Base-by-base conservation (phyloP, 1,140 invertebrate genomes). In the Lethocerus indicus region DNA sequence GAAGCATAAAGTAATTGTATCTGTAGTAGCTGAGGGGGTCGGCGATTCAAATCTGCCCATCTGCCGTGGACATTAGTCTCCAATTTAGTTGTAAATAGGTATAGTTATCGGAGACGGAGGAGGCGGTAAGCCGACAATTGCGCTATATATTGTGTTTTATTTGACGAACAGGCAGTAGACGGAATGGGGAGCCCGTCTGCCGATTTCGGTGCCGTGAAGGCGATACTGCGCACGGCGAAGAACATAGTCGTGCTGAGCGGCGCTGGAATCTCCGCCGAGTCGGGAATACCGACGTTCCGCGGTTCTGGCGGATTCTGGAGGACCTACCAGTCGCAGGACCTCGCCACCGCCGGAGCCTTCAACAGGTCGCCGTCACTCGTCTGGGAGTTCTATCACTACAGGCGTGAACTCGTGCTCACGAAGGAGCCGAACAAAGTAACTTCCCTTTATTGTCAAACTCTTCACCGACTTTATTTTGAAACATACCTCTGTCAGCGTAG, bases 331-430 rank as follows among this genome's bases (percentile, higher is more conserved):
- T 75, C 79, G 16, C 63, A 72, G 60, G 67, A 71, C 59, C 62
- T 84, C 23, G 81, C 81, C 2, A 78, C 76, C 32, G 76, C 75
- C 14, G 61, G 67, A 59, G 79, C 80, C 24, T 85, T 84, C 63
- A 55, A 56, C 25, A 58, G 62, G 23, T 73, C 79, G 63, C 80
- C 81, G 1, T 79, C 78, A 2, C 63, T 83, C 27, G 81, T 85
- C 3, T 85, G 82, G 82, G 79, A 84, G 62, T 84, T 85, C 64
- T 85, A 85, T 60, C 78, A 82, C 58, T 82, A 84, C 57, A 65
- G 82, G 40, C 63, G 82, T 53, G 76, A 76, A 61, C 60, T 81
- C 20, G 78, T 79, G 54, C 62, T 62, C 12, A 69, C 72, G 42
- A 80, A 77, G 51, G 46, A 69, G 39, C 79, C 81, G 2, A 85